Base-by-base conservation (phyloP, 2,888 invertebrate genomes). In the Eupithecia tripunctaria region DNA sequence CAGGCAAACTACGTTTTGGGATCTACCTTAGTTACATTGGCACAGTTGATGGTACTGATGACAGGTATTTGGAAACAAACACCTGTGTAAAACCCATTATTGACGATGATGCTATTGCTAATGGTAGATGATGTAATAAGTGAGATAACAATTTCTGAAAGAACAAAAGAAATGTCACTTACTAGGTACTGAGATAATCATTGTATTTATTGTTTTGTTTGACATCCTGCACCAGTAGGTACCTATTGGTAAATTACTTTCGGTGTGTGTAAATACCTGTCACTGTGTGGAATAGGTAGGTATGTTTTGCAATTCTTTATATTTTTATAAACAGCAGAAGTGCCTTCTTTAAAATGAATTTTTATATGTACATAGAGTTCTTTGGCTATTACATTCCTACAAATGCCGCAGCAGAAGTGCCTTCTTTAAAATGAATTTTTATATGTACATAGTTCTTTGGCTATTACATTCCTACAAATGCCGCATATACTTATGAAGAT, bases 1-100 rank as follows among this genome's bases (percentile, higher is more conserved):
- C 95, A 73, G 97, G 97, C 1, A 97, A 97, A 93, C 93, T 97
- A 77, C 95, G 95, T 47, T 98, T 98, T 85, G 98, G 98, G n/a
- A 95, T 97, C 74, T 98, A 98, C 88, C 92, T 98, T 43, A 95
- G 93, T 14, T 92, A 93, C 75, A 71, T 91, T 18, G 93, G 93
- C 2, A 80, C 91, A 5, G 75, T 86, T 0, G 88, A 92, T 77
- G 88, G 86, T 1, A 84, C 88, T 1, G 85, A 83, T 62, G 88
- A 91, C 75, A 73, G 76, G 60, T 74, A 65, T 7, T 77, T 93
- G 29, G 87, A 84, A 79, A 81, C 82, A 18, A 82, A 84, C 71
- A 78, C 88, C 29, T 74, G 83, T 14, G 83, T 93, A 5, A 85
- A 85, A 75, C 86, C 91, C 66, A 75, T 87, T 7, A 76, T 84